Base-by-base conservation (phyloP, 2,888 invertebrate species). In the Macaria notata region DNA sequence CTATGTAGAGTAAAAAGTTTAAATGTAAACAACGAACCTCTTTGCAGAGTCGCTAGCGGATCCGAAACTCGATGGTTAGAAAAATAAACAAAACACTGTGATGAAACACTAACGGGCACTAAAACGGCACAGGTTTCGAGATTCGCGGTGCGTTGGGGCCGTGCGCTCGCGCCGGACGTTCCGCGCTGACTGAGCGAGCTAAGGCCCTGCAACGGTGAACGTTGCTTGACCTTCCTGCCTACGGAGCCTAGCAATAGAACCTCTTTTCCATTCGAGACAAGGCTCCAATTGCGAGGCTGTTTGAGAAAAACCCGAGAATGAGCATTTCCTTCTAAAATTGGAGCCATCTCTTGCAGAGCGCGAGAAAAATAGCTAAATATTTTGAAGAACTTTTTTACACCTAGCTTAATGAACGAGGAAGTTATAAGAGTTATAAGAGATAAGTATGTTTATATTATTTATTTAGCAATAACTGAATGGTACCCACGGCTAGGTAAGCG, bases 201-300 rank as follows among this genome's bases (percentile, higher is more conserved):
- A 5, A 9, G 8, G 4, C 33, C 33, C 41, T 41, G 8, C 7
- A 8, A 64, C 69, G 68, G 88, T 87, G 88, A 88, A 88, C 83
- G 88, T 85, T 73, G 78, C 70, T 66, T 87, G 88, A 87, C 89
- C 89, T 89, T 88, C 84, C 87, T 84, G 81, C 88, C 87, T 81
- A 88, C 84, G 69, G 70, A 81, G 81, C 84, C 81, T 83, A 80
- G 84, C 79, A 68, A 76, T 79, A 79, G 76, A 84, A 75, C 81
- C 82, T 84, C 81, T 82, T 81, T 83, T 79, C 81, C 82, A 78
- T 78, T 75, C 71, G 63, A 78, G 74, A 76, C 63, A 57, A 74
- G 71, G 65, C 66, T 71, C 72, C 70, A 81, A 79, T 78, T 70
- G 61, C 62, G 45, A 63, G 64, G 66, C 73, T 72, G 73, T 74